Conservation (phyloP, 2,113 vertebrate genomes). For the Apodemus sylvaticus region DNA sequence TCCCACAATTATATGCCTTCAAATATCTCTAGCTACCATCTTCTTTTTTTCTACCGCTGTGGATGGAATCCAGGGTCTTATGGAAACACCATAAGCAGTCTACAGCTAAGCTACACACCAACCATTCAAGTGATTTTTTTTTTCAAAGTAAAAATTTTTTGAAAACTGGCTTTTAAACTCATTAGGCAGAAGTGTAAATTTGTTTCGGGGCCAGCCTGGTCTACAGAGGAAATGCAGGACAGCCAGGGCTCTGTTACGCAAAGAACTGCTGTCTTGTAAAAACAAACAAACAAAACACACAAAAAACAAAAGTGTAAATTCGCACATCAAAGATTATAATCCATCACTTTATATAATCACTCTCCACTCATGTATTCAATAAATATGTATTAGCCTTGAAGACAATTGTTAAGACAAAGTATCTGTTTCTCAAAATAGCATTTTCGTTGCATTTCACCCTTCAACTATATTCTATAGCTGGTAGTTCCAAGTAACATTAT, state of each 20-base stretch:
- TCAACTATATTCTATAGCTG: constrained; percentile 32
- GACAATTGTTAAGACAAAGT: background rate
- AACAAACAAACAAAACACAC: too few species aligned
- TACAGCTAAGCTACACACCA: background rate
- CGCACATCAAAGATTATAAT: background rate
- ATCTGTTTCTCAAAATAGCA: constrained; percentile 33
- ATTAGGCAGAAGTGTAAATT: constrained; percentile 26
- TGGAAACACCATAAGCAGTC: background rate
- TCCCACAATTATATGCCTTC: background rate
- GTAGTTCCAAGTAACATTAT: background rate
- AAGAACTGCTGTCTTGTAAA: too few species aligned
- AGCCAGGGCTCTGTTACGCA: too few species aligned
- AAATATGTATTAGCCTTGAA: constrained; percentile 17
- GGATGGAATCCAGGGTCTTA: background rate
- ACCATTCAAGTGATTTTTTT: background rate
- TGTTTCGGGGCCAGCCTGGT: background rate
- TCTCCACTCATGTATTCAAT: background rate
- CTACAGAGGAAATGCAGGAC: too few species aligned
- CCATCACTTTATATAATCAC: background rate
- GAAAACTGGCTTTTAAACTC: constrained; percentile 16
- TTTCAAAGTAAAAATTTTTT: background rate
- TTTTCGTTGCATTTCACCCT: constrained; percentile 20
- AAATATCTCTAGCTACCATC: background rate
- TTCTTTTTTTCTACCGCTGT: background rate
- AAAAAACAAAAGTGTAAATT: constrained; percentile 11